Percentiles rank a stretch among this genome's conserved stretches.
These are phyloP conservation scores for Ceratina calcarata DNA, from an alignment of 1,140 invertebrate species.

Conservation along the genomic window DNA sequence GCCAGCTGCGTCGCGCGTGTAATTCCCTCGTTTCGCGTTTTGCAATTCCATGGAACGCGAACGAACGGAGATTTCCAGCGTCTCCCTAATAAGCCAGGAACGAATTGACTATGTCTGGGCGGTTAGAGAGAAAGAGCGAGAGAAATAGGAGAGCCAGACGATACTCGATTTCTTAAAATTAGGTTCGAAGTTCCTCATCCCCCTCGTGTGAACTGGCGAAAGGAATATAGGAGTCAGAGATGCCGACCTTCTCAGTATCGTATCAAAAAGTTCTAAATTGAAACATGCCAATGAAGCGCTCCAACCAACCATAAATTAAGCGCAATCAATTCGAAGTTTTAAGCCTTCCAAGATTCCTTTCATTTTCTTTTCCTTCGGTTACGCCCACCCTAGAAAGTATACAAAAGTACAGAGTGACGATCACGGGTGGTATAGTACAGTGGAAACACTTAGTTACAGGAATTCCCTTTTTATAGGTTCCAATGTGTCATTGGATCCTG, in stretches of 20 bases:
- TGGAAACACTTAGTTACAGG: neutral
- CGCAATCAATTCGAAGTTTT: neutral
- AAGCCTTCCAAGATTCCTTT: neutral
- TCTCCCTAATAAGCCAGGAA: conserved; percentile 6
- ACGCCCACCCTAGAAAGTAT: neutral
- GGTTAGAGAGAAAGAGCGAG: neutral
- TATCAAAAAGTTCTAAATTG: neutral
- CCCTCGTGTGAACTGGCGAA: neutral
- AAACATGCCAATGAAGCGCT: neutral
- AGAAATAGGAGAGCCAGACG: neutral
- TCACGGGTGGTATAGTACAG: neutral
- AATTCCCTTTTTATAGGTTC: too few relatives aligned
- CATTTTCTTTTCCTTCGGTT: neutral
- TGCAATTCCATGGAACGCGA: conserved; percentile 18
- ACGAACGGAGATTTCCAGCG: neutral
- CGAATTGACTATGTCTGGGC: neutral
- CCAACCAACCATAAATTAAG: conserved; percentile 29
- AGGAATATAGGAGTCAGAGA: neutral
- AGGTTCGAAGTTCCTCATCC: neutral
- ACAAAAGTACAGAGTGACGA: neutral
- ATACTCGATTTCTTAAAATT: conserved; percentile 23
- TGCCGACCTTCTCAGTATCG: neutral
- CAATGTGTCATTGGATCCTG: neutral
- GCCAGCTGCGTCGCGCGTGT: conserved; percentile 25
- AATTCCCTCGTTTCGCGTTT: conserved; percentile 30